A percentile compares a stretch with the other conserved stretches of the same genome.
Evolutionary conservation across 2,113 vertebrate species (phyloP).

Genomic region (Paraplagusia blochii): DNA sequence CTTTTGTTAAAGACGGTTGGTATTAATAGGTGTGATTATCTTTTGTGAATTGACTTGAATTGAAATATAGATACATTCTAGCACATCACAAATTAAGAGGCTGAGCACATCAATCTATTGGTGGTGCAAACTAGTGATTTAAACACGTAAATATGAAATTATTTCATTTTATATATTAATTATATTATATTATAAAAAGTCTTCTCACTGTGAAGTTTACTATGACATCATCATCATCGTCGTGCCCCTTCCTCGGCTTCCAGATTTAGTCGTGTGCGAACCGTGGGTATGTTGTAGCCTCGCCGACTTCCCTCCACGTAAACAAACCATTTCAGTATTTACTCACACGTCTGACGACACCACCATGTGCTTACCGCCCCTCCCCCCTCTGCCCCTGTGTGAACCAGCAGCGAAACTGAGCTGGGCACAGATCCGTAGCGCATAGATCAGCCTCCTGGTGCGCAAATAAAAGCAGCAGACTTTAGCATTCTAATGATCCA

Average conservation of each 20-base stretch:
- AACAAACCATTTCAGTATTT: slow-evolving; percentile 45
- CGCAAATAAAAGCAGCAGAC: not conserved
- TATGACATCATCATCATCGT: slow-evolving; percentile 2
- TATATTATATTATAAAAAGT: too few species aligned
- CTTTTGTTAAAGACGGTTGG: too few species aligned
- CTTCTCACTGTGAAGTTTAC: too few species aligned
- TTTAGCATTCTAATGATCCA: not conserved
- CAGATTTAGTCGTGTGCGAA: slow-evolving; percentile 23
- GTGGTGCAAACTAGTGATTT: too few species aligned
- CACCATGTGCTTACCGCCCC: slow-evolving; percentile 37
- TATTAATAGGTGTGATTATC: too few species aligned
- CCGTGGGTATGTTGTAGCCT: not conserved
- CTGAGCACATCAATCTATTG: too few species aligned
- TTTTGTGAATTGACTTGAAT: too few species aligned
- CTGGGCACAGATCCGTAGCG: not conserved
- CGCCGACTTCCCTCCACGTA: slow-evolving; percentile 1
- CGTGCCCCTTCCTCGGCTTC: not conserved
- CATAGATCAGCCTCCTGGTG: slow-evolving; percentile 10
- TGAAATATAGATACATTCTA: too few species aligned
- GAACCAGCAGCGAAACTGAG: slow-evolving; percentile 14
- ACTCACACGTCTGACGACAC: slow-evolving; percentile 58
- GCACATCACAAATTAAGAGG: too few species aligned
- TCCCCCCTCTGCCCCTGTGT: not conserved
- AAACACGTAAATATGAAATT: not conserved
- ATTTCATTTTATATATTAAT: not conserved